Evolutionary conservation across 2,113 vertebrate species (phyloP), one percentile per base, ranked within the genome.

Genomic region (Zapus hudsonius): DNA sequence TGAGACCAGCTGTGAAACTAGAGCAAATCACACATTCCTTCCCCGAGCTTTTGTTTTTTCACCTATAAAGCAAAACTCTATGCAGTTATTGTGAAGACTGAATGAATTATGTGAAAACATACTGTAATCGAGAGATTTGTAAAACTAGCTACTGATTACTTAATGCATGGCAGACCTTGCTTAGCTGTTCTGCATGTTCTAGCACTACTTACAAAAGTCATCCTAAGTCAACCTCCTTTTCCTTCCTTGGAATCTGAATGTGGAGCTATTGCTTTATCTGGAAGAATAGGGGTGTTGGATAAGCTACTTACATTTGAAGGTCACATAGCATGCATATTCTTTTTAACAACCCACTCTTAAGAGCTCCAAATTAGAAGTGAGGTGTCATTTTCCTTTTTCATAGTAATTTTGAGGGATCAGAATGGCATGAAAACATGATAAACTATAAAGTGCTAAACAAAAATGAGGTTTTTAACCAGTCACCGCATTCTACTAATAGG

Each of bases 211-310:
- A 88, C 63, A 33, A 59, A 87, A 63, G 36, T 40, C 20, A 70
- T 38, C 33, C 27, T 7, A 55, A 89, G 17, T 84, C 57, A 85
- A 66, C 22, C 70, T 59, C 38, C n/a, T 89, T 88, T 88, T 69
- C 12, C 64, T 29, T 44, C 59, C 86, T 87, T 93, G 89, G 92
- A 89, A 89, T 89, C n/a, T 36, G 38, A 82, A 95, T 85, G 63
- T 12, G 66, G 36, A 91, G 36, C 38, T 73, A 73, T 83, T 91
- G 17, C 6, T 81, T 81, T 84, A 55, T n/a, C 84, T 84, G 72
- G 31, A 86, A 75, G 73, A 87, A 70, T 17, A 81, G 38, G 72
- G 17, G 52, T 33, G 74, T 92, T 23, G 90, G 59, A 23, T 84
- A 84, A 75, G 25, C 81, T 85, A 57, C 67, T 81, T 87, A 72